Evolutionary conservation across 2,888 invertebrate genomes (phyloP).

Genomic region (Campaea margaritaria): DNA sequence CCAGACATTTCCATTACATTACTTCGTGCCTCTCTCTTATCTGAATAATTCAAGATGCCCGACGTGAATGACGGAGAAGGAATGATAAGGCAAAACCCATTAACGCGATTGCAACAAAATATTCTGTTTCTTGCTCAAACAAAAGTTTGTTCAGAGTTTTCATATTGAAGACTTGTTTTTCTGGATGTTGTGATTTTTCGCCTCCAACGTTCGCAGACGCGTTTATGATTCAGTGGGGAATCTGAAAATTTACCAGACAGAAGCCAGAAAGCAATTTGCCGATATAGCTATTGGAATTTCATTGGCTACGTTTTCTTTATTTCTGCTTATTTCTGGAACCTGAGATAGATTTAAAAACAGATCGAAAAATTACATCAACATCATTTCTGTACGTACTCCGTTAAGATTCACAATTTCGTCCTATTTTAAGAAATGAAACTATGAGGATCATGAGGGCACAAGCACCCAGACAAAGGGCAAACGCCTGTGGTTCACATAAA

Average conservation of each 20-base stretch:
- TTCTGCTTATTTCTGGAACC: constrained; percentile 11
- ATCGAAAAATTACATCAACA: neutral
- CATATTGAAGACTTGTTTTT: constrained; percentile 2
- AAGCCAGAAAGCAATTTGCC: constrained; percentile 13
- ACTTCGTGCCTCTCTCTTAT: constrained; percentile 53
- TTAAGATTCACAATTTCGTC: no score
- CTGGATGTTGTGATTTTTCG: neutral
- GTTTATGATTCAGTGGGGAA: constrained; percentile 6
- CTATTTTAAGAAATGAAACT: no score
- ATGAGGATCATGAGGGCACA: no score
- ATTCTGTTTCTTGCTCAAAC: constrained; percentile 46
- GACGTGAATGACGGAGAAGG: constrained; percentile 53
- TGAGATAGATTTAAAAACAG: neutral
- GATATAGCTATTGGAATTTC: constrained; percentile 19
- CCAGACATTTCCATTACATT: constrained; percentile 63
- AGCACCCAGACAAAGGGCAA: no score
- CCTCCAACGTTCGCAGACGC: neutral
- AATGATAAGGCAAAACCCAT: constrained; percentile 57
- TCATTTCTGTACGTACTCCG: no score
- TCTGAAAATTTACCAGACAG: constrained; percentile 3
- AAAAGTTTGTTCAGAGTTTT: constrained; percentile 23
- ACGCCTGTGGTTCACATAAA: no score
- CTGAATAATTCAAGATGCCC: constrained; percentile 64
- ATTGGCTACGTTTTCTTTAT: constrained; percentile 9
- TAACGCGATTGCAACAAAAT: constrained; percentile 61